These are phyloP conservation scores for Brienomyrus brachyistius DNA, from an alignment of 2,113 vertebrate genomes.

Conservation along the genomic window DNA sequence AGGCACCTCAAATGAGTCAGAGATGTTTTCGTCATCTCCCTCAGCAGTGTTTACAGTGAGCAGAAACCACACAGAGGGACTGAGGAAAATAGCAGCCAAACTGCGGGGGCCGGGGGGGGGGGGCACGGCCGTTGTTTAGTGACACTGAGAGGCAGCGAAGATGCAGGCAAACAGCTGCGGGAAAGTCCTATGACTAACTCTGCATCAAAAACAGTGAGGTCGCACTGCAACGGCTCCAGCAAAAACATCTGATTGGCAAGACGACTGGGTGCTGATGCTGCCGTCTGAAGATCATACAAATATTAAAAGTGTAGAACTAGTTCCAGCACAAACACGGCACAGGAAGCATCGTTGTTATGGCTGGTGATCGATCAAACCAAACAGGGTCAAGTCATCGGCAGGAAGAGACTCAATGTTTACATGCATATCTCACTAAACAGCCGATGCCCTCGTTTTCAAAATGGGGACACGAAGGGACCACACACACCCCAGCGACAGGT, in stretches of 20 bases:
- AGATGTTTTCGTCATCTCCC: constrained; percentile 5
- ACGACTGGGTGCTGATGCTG: background rate
- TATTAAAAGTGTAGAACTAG: background rate
- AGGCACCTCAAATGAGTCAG: constrained; percentile 18
- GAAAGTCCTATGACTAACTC: background rate
- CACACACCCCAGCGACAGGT: background rate
- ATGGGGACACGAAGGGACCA: background rate
- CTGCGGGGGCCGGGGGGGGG: background rate
- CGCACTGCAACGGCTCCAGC: background rate
- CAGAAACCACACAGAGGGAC: background rate
- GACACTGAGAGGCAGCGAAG: background rate
- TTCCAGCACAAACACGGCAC: background rate
- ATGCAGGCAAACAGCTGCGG: background rate
- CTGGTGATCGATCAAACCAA: background rate
- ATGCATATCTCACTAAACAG: background rate
- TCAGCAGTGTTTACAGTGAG: constrained; percentile 2
- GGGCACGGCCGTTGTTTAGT: background rate
- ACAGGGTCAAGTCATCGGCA: background rate
- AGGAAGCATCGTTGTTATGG: background rate
- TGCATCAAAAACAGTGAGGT: background rate
- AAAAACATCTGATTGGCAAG: background rate
- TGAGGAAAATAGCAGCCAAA: background rate
- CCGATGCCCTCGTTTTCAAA: background rate
- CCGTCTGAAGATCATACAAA: background rate
- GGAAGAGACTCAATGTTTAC: background rate